Base-by-base conservation (phyloP, 1,140 invertebrate genomes). In the Pristionchus pacificus region DNA sequence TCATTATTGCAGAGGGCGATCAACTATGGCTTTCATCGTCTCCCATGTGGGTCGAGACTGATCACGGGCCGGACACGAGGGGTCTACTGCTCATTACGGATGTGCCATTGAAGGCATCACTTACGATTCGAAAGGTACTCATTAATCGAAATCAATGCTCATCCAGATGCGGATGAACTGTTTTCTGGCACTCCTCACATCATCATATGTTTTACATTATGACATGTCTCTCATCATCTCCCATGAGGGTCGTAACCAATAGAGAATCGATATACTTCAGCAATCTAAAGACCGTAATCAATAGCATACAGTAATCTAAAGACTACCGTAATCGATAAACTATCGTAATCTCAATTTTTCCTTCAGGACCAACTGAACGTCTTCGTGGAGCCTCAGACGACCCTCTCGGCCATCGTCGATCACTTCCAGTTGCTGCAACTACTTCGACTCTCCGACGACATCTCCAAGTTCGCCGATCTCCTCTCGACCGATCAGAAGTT, bases 381-480 rank as follows among this genome's bases (percentile, higher is more conserved):
- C 14, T 49, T 64, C 14, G 73, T 76, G 2, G 78, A 79, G 28
- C 75, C 78, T 1, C 55, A 28, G 3, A 68, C 67, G 24, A 49
- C 72, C 2, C 29, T 79, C 19, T 30, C 58, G n/a, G 49, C 77
- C n/a, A 60, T 69, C n/a, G 30, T 79, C 15, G 78, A 79, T 49
- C 78, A 79, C 63, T 79, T 72, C 60, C 78, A 79, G 61, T 79
- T 79, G 49, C 59, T 76, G 27, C 78, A 79, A 58, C 59, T 73
- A 28, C 68, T 66, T 13, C 71, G 71, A 0, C 60, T 73, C 29
- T 31, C 59, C 13, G 60, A 58, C 32, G 60, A 68, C 10, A 61
- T 79, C 31, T 58, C 78, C 10, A 67, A 72, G 15, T 76, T 77
- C 32, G 57, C 75, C 25, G 76, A 77, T 3, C 68, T 74, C 31